These are phyloP conservation scores for Polymixis flavicincta DNA, from an alignment of 2,888 invertebrate genomes.

Conservation along the genomic window DNA sequence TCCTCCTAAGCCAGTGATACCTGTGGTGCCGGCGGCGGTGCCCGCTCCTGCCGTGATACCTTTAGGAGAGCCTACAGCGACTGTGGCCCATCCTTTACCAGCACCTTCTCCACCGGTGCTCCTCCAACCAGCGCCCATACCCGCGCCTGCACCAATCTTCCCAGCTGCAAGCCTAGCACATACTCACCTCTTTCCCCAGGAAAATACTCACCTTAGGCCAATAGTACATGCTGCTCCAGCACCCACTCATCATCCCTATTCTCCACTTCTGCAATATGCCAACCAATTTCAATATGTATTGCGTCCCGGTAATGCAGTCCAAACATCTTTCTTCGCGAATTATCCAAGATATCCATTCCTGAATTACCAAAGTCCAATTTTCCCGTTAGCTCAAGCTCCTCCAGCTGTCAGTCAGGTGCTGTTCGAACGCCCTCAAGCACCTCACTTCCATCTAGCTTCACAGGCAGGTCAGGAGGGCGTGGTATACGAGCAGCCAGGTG, in stretches of 20 bases:
- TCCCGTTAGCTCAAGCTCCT: conserved; percentile 71
- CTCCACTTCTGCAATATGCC: conserved; percentile 71
- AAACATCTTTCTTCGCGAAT: conserved; percentile 85
- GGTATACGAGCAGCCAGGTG: conserved; percentile 72
- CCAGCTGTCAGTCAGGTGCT: conserved; percentile 68
- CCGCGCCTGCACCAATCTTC: conserved; percentile 69
- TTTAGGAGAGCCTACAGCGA: conserved; percentile 73
- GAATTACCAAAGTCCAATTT: conserved; percentile 78
- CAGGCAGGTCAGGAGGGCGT: conserved; percentile 72
- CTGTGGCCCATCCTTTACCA: conserved; percentile 77
- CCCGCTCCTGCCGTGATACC: conserved; percentile 76
- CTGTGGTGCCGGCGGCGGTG: conserved; percentile 74
- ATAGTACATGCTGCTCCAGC: conserved; percentile 73
- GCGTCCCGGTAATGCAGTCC: conserved; percentile 86
- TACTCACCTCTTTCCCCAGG: conserved; percentile 69
- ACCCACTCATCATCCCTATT: conserved; percentile 73
- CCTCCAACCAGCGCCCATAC: conserved; percentile 67
- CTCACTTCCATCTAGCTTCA: conserved; percentile 75
- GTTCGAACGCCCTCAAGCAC: conserved; percentile 76
- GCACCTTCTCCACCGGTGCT: conserved; percentile 74
- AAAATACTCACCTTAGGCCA: conserved; percentile 77
- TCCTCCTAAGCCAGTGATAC: conserved; percentile 80
- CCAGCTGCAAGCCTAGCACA: conserved; percentile 68
- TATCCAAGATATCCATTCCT: conserved; percentile 85
- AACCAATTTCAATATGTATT: conserved; percentile 82